Evolutionary conservation across 2,888 invertebrate species (phyloP).

Genomic region (Cabera pusaria): DNA sequence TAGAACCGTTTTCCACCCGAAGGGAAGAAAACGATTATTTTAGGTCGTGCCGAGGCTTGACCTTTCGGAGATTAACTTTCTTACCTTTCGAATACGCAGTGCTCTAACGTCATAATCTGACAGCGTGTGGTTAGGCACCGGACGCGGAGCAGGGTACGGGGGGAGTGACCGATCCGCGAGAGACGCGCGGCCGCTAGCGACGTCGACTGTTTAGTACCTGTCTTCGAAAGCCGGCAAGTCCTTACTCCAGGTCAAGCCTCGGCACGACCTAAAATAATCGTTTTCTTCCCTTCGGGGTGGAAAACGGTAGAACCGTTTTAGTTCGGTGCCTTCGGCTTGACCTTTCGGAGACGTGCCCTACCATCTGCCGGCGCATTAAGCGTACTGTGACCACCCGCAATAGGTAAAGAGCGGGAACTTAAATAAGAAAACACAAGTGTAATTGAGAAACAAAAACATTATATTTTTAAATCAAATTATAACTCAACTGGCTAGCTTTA

Average conservation of each 20-base stretch:
- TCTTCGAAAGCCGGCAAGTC: conserved; percentile 3
- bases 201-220: too few species aligned
- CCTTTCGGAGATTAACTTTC: too few species aligned
- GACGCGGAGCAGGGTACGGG: not conserved
- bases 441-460: too few species aligned
- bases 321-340: conserved; percentile 6
- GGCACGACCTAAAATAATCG: conserved; percentile 20
- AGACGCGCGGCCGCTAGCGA: not conserved
- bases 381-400: conserved; percentile 12
- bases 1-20: too few species aligned
- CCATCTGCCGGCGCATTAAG: conserved; percentile 3
- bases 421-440: too few species aligned
- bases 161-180: not conserved
- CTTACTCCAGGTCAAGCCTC: conserved; percentile 8
- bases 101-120: too few species aligned
- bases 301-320: conserved; percentile 22
- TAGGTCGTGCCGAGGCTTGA: too few species aligned
- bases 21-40: too few species aligned
- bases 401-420: too few species aligned
- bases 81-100: too few species aligned
- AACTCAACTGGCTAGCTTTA: too few species aligned
- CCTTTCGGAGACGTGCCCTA: conserved; percentile 6
- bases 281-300: conserved; percentile 27
- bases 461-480: too few species aligned
- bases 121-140: not conserved